Percentiles rank a stretch among this genome's conserved stretches.
These are phyloP conservation scores for Hipposideros larvatus DNA, from an alignment of 2,797 vertebrate genomes.

Conservation along the genomic window DNA sequence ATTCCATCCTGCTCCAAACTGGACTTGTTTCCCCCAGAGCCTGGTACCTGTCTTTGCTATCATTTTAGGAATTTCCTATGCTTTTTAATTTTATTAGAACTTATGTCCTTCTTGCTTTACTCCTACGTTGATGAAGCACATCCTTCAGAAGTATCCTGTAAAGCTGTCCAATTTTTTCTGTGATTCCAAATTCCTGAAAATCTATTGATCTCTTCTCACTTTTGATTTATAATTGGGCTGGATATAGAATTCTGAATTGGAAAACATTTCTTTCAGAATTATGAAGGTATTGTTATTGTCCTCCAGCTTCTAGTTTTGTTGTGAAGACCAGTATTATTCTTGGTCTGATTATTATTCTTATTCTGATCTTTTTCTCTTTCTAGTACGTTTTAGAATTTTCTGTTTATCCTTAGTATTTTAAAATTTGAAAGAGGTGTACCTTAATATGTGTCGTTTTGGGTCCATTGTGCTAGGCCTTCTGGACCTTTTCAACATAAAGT, in stretches of 20 bases:
- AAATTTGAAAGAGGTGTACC: background rate
- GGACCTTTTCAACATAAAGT: conserved; percentile 25
- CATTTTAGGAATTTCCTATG: background rate
- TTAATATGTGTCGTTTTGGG: background rate
- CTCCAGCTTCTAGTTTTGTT: background rate
- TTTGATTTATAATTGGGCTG: conserved; percentile 6
- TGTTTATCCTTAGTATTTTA: background rate
- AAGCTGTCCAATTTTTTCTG: background rate
- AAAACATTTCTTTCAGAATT: conserved; percentile 13
- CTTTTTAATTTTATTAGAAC: background rate
- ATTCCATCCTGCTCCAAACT: background rate
- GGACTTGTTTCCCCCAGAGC: background rate
- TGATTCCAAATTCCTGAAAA: background rate
- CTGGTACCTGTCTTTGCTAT: background rate
- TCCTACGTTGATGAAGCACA: background rate
- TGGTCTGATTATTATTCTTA: background rate
- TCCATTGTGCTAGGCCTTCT: background rate
- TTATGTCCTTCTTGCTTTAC: background rate
- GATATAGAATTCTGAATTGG: conserved; percentile 1
- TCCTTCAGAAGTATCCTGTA: background rate
- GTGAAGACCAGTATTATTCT: background rate
- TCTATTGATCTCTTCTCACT: background rate
- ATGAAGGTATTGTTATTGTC: background rate
- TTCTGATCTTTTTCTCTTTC: background rate
- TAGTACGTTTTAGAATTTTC: conserved; percentile 16